A percentile compares a stretch with the other conserved stretches of the same genome.
These are phyloP conservation scores for Chymomyza fuscimana DNA, from an alignment of 2,888 invertebrate genomes.

Conservation along the genomic window DNA sequence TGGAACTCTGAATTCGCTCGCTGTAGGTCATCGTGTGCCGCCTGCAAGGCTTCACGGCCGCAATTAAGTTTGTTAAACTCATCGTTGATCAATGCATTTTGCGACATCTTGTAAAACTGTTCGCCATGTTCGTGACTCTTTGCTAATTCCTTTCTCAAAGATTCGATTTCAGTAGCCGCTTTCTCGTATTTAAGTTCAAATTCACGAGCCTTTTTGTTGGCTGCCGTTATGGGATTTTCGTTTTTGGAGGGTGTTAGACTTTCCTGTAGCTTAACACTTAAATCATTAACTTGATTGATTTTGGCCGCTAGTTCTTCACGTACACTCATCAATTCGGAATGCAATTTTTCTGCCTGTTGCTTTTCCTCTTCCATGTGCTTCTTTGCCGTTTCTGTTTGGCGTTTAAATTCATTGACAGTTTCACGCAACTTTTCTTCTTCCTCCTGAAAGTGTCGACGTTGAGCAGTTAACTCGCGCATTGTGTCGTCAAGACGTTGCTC, in stretches of 20 bases:
- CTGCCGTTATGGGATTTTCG: conserved; percentile 83
- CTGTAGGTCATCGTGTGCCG: conserved; percentile 84
- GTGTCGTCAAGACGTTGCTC: conserved; percentile 89
- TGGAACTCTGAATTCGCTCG: conserved; percentile 83
- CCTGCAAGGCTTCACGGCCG: conserved; percentile 84
- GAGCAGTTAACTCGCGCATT: conserved; percentile 87
- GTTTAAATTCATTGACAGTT: conserved; percentile 85
- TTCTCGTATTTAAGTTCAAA: conserved; percentile 85
- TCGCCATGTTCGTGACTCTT: conserved; percentile 88
- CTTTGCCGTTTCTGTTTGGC: conserved; percentile 85
- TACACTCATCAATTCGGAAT: conserved; percentile 72
- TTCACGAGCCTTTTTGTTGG: conserved; percentile 85
- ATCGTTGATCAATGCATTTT: conserved; percentile 86
- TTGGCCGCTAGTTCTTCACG: conserved; percentile 84
- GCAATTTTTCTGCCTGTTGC: conserved; percentile 82
- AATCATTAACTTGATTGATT: conserved; percentile 84
- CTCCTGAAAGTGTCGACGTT: conserved; percentile 88
- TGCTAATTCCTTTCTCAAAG: conserved; percentile 86
- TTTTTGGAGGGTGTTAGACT: conserved; percentile 82
- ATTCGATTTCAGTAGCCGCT: conserved; percentile 84
- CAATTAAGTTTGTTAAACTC: conserved; percentile 84
- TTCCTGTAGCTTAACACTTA: conserved; percentile 85
- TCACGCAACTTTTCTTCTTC: conserved; percentile 91
- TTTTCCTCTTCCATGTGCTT: conserved; percentile 87
- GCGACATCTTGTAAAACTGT: conserved; percentile 92